These are phyloP conservation scores for Leptodactylus fuscus DNA, from an alignment of 2,113 vertebrate species.

Conservation along the genomic window DNA sequence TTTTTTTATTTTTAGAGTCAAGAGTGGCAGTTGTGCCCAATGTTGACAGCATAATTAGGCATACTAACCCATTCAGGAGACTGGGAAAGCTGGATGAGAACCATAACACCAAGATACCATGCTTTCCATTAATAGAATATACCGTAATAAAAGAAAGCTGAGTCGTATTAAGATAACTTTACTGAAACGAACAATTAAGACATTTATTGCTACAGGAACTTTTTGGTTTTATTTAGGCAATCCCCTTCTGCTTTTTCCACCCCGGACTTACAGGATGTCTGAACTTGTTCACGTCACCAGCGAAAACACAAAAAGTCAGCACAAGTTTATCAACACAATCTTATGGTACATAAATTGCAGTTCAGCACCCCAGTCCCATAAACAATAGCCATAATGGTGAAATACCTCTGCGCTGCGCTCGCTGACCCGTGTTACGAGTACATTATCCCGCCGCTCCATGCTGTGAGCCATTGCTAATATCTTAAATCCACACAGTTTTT, in stretches of 20 bases:
- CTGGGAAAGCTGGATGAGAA: too few relatives aligned
- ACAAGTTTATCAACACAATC: slow-evolving; percentile 1
- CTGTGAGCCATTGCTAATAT: slow-evolving; percentile 17
- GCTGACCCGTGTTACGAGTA: slow-evolving; percentile 15
- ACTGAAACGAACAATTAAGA: not conserved
- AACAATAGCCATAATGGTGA: not conserved
- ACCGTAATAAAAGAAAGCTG: not conserved
- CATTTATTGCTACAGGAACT: too few relatives aligned
- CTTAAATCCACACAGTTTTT: slow-evolving; percentile 13
- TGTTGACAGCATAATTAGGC: too few relatives aligned
- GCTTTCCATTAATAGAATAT: not conserved
- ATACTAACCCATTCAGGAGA: too few relatives aligned
- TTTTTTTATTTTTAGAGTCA: too few relatives aligned
- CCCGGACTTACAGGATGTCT: not conserved
- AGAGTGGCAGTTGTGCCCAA: too few relatives aligned
- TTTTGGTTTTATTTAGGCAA: too few relatives aligned
- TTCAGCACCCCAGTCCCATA: not conserved
- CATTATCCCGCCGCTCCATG: not conserved
- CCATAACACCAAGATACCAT: too few relatives aligned
- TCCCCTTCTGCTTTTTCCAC: not conserved
- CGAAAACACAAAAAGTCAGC: not conserved
- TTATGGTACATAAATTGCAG: slow-evolving; percentile 10
- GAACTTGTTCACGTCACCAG: not conserved
- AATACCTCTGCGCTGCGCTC: not conserved
- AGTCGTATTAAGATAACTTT: not conserved